Evolutionary conservation across 2,888 invertebrate genomes (phyloP).

Genomic region (Thalpophila matura): DNA sequence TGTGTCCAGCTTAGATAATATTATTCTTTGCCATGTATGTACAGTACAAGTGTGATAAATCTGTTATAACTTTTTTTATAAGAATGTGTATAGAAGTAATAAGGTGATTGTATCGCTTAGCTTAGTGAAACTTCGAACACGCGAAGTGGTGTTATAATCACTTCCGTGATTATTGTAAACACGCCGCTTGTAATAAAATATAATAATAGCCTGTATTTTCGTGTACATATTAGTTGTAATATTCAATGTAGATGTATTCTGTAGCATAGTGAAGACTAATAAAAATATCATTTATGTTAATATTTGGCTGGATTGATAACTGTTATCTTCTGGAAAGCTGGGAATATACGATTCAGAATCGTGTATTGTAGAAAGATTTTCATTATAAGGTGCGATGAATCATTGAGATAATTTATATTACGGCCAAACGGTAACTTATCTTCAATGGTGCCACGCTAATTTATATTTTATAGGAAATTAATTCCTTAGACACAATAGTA

Average conservation of each 20-base stretch:
- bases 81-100: slow-evolving; percentile 67
- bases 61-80: slow-evolving; percentile 59
- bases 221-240: slow-evolving; percentile 77
- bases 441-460: slow-evolving; percentile 84
- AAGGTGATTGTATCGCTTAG: slow-evolving; percentile 66
- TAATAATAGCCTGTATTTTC: slow-evolving; percentile 77
- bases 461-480: slow-evolving; percentile 85
- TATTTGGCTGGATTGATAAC: slow-evolving; percentile 72
- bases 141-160: slow-evolving; percentile 88
- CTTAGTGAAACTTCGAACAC: slow-evolving; percentile 68
- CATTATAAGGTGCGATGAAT: slow-evolving; percentile 74
- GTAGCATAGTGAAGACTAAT: slow-evolving; percentile 75
- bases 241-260: slow-evolving; percentile 74
- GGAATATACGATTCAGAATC: slow-evolving; percentile 84
- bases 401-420: slow-evolving; percentile 78
- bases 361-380: slow-evolving; percentile 76
- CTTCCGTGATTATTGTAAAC: slow-evolving; percentile 74
- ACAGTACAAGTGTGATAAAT: slow-evolving; percentile 86
- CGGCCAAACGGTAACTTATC: slow-evolving; percentile 75
- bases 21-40: slow-evolving; percentile 84
- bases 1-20: slow-evolving; percentile 69
- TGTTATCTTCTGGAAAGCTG: slow-evolving; percentile 71
- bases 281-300: slow-evolving; percentile 80
- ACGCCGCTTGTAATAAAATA: slow-evolving; percentile 75
- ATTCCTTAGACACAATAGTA: slow-evolving; percentile 81